Evolutionary conservation across 1,140 invertebrate species (phyloP), one percentile per base, ranked within the genome.

Genomic region (Choristoneura fumiferana): DNA sequence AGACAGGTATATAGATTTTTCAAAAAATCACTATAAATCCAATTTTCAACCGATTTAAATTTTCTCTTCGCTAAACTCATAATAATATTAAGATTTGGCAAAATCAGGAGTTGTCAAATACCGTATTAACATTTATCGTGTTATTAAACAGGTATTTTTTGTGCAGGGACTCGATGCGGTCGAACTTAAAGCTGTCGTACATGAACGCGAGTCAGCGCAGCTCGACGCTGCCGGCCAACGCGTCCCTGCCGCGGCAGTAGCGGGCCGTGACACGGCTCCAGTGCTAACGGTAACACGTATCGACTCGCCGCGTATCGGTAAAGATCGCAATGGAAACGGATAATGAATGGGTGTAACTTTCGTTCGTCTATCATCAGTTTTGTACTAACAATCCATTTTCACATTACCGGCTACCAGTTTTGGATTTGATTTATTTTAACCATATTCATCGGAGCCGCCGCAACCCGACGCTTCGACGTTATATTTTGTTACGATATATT

Each of bases 81-180:
- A n/a, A n/a, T n/a, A n/a, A n/a, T n/a, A n/a, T n/a, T n/a, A n/a
- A n/a, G n/a, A n/a, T n/a, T n/a, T n/a, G n/a, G n/a, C n/a, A n/a
- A n/a, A n/a, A n/a, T n/a, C n/a, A n/a, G n/a, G n/a, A n/a, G n/a
- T n/a, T n/a, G n/a, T n/a, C n/a, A n/a, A n/a, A n/a, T n/a, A n/a
- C n/a, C n/a, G n/a, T n/a, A n/a, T n/a, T n/a, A n/a, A n/a, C n/a
- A n/a, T n/a, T n/a, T n/a, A n/a, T n/a, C n/a, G n/a, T n/a, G n/a
- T n/a, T n/a, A n/a, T n/a, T n/a, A n/a, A n/a, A n/a, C n/a, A n/a
- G n/a, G n/a, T n/a, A n/a, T n/a, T 15, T 57, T 54, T 5, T 22
- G 5, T 72, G 1, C 77, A 95, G 94, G 86, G 94, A 95, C 81
- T 95, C 94, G 1, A 94, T 94, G 73, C 92, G 93, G 72, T 95